Evolutionary conservation across 1,140 invertebrate genomes (phyloP).

Genomic region (Pectinophora gossypiella): DNA sequence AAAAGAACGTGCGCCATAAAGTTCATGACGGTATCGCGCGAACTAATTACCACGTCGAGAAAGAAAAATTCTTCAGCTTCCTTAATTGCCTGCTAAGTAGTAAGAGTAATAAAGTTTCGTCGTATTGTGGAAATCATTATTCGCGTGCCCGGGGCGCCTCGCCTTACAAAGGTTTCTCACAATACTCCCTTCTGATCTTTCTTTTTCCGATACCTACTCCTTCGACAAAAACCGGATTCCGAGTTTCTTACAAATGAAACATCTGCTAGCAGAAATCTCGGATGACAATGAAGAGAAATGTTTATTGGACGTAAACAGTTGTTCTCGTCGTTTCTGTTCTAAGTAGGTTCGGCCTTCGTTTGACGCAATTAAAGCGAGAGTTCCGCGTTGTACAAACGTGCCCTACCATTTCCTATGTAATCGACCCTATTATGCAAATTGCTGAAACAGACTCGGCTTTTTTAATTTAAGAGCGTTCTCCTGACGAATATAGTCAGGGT

Average conservation of each 20-base stretch:
- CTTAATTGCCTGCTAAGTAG: conserved; percentile 24
- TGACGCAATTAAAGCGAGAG: not conserved
- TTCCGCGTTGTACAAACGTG: not conserved
- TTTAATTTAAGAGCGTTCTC: conserved; percentile 43
- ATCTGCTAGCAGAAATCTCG: not conserved
- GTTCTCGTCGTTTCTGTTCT: not conserved
- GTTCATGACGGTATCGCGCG: not conserved
- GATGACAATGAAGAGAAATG: conserved; percentile 12
- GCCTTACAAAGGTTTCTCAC: not conserved
- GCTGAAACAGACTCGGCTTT: conserved; percentile 22
- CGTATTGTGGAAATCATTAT: conserved; percentile 26
- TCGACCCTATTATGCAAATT: conserved; percentile 33
- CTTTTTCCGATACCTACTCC: not conserved
- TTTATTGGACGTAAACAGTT: conserved; percentile 10
- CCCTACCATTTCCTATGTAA: conserved; percentile 18
- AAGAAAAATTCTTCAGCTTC: conserved; percentile 17
- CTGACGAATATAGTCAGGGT: conserved; percentile 41
- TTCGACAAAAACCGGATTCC: not conserved
- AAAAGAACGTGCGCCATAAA: too few relatives aligned
- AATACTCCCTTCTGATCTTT: not conserved
- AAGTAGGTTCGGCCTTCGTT: too few relatives aligned
- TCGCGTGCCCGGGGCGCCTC: conserved; percentile 5
- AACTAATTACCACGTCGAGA: conserved; percentile 18
- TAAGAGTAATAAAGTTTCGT: conserved; percentile 23
- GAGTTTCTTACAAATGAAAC: not conserved